These are phyloP conservation scores for Periophthalmus magnuspinnatus DNA, from an alignment of 2,797 vertebrate species.

Conservation along the genomic window DNA sequence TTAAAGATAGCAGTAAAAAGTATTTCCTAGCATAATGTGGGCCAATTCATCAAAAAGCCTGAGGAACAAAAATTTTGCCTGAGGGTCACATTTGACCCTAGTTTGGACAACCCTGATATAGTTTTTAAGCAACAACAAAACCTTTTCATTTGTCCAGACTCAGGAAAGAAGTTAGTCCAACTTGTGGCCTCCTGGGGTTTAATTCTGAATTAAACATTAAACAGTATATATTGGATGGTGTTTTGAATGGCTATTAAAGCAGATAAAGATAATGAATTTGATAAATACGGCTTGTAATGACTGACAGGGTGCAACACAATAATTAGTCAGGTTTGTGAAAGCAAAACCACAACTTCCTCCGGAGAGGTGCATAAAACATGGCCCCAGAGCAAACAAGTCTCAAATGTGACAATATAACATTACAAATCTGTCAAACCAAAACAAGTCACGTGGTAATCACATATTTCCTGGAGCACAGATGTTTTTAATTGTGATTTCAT, in stretches of 20 bases:
- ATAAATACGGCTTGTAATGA: not conserved
- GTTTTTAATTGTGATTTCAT: too few species aligned
- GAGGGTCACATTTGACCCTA: too few species aligned
- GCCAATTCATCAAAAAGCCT: too few species aligned
- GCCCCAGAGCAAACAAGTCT: not conserved
- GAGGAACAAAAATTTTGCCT: too few species aligned
- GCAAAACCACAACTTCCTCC: conserved; percentile 8
- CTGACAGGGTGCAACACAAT: not conserved
- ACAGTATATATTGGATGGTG: not conserved
- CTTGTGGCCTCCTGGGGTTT: too few species aligned
- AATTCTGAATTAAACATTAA: not conserved
- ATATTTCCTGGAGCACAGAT: not conserved
- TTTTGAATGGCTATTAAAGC: not conserved
- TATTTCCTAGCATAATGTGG: too few species aligned
- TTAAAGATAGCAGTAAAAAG: too few species aligned
- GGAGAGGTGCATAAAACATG: not conserved
- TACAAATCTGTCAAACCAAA: not conserved
- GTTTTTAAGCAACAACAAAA: too few species aligned
- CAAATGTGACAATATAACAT: not conserved
- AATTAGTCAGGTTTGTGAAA: conserved; percentile 7
- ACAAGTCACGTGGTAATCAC: not conserved
- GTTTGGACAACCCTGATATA: too few species aligned
- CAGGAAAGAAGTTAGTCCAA: too few species aligned
- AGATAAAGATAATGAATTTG: not conserved
- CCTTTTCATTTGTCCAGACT: too few species aligned